phyloP scores from a whole-genome alignment of 2,797 vertebrate species.

The Sternarchorhynchus goeldii region DNA sequence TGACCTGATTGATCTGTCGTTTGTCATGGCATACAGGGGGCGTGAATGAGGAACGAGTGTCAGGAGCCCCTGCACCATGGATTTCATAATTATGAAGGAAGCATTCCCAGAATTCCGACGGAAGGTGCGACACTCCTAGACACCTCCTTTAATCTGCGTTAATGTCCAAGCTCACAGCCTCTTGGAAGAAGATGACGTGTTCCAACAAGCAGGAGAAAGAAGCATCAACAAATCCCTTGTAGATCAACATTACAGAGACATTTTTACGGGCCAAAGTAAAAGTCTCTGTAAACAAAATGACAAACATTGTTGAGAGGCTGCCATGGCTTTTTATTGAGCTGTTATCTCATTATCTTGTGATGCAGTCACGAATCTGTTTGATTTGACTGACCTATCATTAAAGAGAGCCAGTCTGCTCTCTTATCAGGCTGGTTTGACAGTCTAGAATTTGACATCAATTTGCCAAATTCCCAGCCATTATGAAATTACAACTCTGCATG shows the following conservation, averaged over 20 bases:
- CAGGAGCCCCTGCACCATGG: constrained; percentile 57
- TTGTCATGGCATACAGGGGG: constrained; percentile 20
- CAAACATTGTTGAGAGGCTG: constrained; percentile 38
- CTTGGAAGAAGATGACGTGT: constrained; percentile 74
- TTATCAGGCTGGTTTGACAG: constrained; percentile 54
- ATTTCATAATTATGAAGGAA: constrained; percentile 75
- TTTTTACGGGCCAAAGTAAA: constrained; percentile 46
- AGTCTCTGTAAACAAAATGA: constrained; percentile 49
- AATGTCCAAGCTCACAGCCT: constrained; percentile 64
- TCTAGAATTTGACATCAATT: constrained; percentile 53
- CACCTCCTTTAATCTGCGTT: constrained; percentile 70
- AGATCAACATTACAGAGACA: constrained; percentile 55
- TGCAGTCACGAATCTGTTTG: constrained; percentile 48
- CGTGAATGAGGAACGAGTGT: constrained; percentile 42
- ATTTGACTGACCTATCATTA: constrained; percentile 58
- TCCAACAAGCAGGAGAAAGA: constrained; percentile 67
- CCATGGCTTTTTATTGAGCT: constrained; percentile 41
- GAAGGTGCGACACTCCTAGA: constrained; percentile 65
- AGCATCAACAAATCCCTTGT: constrained; percentile 59
- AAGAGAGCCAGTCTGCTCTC: constrained; percentile 48
- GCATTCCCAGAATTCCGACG: constrained; percentile 74
- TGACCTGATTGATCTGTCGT: constrained; percentile 27
- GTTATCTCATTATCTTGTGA: constrained; percentile 51
- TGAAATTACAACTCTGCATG: constrained; percentile 55
- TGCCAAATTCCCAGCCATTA: constrained; percentile 54